Base-by-base conservation (phyloP, 2,113 vertebrate species). In the Trematomus loennbergii region DNA sequence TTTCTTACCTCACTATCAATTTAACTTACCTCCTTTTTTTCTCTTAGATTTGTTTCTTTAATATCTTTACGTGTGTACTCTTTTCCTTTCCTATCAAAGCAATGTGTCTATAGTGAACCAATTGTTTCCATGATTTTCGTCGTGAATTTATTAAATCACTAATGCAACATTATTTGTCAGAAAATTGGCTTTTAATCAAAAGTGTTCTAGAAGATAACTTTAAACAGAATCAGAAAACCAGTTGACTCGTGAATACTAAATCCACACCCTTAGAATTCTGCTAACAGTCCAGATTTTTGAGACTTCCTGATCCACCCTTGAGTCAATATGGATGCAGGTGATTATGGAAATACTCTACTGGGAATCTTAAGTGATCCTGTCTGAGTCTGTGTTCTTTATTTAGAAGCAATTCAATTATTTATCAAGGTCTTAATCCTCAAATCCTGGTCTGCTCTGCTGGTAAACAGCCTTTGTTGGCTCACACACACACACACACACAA, bases 401-500 rank as follows among this genome's bases (percentile, higher is more conserved):
- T 72, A 70, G 59, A 80, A 50, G 46, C 36, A 22, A 20, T 69
- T 67, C 1, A 46, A 49, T 66, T 75, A 90, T 71, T 60, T 55
- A 78, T 72, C 15, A 45, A 13, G 15, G 53, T 25, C 25, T 46
- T 33, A 66, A 65, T 57, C 64, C 33, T 59, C 16, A 69, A 29
- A 52, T 40, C 45, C 58, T n/a, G n/a, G n/a, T n/a, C n/a, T n/a
- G n/a, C n/a, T 83, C 48, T 68, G 73, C 52, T 78, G 33, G 68
- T 86, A 71, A 82, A 88, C 72, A 64, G 59, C 36, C 53, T 84
- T 79, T 88, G 82, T 62, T 22, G 9, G 25, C 17, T 22, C 48
- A 36, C 22, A 57, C 60, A 49, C 9, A 62, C 49, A 57, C n/a
- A 58, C 20, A 25, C 12, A 62, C 25, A 75, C 72, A 55, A 17